Evolutionary conservation across 2,113 vertebrate genomes (phyloP), one percentile per base, ranked within the genome.

Genomic region (Corythornis madagascariensis): DNA sequence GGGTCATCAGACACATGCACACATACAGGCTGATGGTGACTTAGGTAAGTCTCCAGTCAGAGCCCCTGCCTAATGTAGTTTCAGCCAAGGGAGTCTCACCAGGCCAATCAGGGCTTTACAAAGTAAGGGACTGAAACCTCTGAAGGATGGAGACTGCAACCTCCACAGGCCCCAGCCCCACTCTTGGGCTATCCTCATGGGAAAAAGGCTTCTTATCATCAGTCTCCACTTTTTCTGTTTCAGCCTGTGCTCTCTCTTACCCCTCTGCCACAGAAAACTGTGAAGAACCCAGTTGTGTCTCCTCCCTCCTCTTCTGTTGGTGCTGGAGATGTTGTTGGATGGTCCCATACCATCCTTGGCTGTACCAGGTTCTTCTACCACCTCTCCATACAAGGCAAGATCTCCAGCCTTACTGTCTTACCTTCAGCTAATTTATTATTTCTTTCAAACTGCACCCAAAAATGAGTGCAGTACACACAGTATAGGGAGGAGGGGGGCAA

Each of bases 251-350:
- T 53, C 28, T 13, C 24, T 60, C 33, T 53, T n/a, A 53, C 50
- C 7, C 4, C 29, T 60, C 13, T 1, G 1, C 7, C 24, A 57
- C 1, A 1, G 20, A 64, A 43, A 69, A 9, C 11, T 55, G 35
- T 35, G 26, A 67, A 56, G 13, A 66, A 17, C 8, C 26, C 4
- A 1, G 17, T 17, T 31, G 17, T 5, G 3, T 53, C n/a, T 65
- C 25, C 25, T 82, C 43, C 16, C 20, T 6, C 3, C 13, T 9
- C 24, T 53, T 7, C 24, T 29, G 16, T 16, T n/a, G 3, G 14
- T 66, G 29, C 5, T 1, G 1, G 10, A 53, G 12, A 71, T 16
- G 21, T 25, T 42, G 10, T 7, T 55, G 29, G 7, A 57, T 64
- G n/a, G 16, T 9, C 26, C 28, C 10, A 26, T 16, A 4, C 16